These are phyloP conservation scores for Caenorhabditis wallacei DNA, from an alignment of 2,888 invertebrate genomes.

Conservation along the genomic window DNA sequence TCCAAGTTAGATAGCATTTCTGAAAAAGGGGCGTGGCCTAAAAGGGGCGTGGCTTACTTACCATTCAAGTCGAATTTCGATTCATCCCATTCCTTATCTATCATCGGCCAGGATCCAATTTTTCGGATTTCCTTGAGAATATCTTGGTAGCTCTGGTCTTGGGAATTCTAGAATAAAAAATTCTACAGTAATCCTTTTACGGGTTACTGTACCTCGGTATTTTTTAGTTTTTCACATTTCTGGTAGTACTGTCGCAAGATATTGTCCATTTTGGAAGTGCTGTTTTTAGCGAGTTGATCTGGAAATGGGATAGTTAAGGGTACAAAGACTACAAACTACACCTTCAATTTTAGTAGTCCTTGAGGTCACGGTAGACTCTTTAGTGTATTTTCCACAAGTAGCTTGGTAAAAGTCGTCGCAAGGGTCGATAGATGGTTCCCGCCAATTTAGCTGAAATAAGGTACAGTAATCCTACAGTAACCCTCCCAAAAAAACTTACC, in stretches of 20 bases:
- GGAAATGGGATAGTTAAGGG: background rate
- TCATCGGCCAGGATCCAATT: conserved; percentile 77
- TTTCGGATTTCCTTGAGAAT: background rate
- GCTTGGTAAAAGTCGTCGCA: conserved; percentile 77
- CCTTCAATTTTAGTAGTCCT: too few relatives aligned
- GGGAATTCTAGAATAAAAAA: background rate
- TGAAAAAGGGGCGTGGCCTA: background rate
- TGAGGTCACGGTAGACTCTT: background rate
- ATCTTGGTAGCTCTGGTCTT: background rate
- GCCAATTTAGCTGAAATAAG: conserved; percentile 20
- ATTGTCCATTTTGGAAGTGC: background rate
- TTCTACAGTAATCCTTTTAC: too few relatives aligned
- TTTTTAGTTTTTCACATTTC: conserved; percentile 1
- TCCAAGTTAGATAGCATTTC: too few relatives aligned
- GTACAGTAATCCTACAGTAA: background rate
- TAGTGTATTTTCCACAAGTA: conserved; percentile 70
- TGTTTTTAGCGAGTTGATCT: conserved; percentile 4
- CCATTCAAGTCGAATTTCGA: conserved; percentile 51
- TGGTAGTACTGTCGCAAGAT: background rate
- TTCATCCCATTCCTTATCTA: conserved; percentile 41
- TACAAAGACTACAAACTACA: background rate
- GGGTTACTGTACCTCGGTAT: background rate
- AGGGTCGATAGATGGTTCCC: conserved; percentile 66
- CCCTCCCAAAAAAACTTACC: conserved; percentile 6
- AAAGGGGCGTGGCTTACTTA: background rate